Evolutionary conservation across 2,888 invertebrate species (phyloP), one percentile per base, ranked within the genome.

Genomic region (Salticus scenicus): DNA sequence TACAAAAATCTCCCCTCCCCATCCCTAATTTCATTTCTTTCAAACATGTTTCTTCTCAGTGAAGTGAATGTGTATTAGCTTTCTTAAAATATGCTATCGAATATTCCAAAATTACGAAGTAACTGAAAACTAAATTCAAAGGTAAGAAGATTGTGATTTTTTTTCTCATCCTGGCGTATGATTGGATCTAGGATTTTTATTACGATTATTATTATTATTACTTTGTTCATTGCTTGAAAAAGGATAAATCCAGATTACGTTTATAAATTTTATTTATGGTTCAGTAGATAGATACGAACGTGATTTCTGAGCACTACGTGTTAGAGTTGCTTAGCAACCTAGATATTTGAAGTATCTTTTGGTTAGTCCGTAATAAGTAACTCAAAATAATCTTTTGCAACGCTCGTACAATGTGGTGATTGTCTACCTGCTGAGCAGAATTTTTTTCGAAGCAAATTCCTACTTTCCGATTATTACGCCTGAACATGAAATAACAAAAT

Each of bases 201-300:
- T n/a, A n/a, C n/a, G n/a, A n/a, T n/a, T n/a, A n/a, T n/a, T n/a
- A n/a, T n/a, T n/a, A n/a, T n/a, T n/a, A n/a, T n/a, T n/a, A n/a
- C n/a, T n/a, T n/a, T n/a, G n/a, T n/a, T n/a, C n/a, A n/a, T n/a
- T n/a, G n/a, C n/a, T n/a, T n/a, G n/a, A n/a, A n/a, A n/a, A n/a
- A n/a, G n/a, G n/a, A 81, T 74, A 67, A 69, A 28, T 27, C 27
- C 12, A 20, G 66, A 66, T 66, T 66, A n/a, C 12, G 31, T 24
- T 31, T 30, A 42, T 42, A 42, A 81, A 64, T 81, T 81, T 64
- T 70, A 70, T 80, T 80, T 80, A 80, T 74, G 66, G 66, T 41
- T n/a, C 66, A 30, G 24, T 41, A 73, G 20, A 66, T 71, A 74
- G 20, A 66, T 71, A 74, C 30, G 63, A 75, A 81, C 81, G 81